Percentiles rank a stretch among this genome's conserved stretches.
Evolutionary conservation across 2,797 vertebrate species (phyloP).

Genomic region (Microctenopoma lineatum): DNA sequence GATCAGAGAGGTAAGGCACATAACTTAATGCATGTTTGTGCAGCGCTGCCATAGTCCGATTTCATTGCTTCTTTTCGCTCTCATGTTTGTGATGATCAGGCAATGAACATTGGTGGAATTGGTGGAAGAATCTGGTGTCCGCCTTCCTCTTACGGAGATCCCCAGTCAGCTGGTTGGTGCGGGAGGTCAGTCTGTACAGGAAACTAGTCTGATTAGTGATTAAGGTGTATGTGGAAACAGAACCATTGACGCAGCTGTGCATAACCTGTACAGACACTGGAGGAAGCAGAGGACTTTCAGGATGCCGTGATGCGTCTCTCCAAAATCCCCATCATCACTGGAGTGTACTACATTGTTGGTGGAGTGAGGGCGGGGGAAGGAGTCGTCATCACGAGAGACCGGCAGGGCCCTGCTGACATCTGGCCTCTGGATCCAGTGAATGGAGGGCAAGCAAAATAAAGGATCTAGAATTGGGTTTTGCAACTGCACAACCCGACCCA

Average conservation of each 20-base stretch:
- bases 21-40: neutral
- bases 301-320: conserved; percentile 87
- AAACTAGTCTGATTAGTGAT: neutral
- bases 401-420: conserved; percentile 87
- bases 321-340: conserved; percentile 88
- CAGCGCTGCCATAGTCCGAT: neutral
- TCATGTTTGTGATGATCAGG: conserved; percentile 70
- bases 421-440: conserved; percentile 89
- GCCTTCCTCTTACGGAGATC: conserved; percentile 84
- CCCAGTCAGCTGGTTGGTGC: conserved; percentile 92
- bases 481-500: neutral
- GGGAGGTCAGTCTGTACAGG: conserved; percentile 85
- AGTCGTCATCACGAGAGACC: conserved; percentile 90
- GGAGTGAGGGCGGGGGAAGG: conserved; percentile 86
- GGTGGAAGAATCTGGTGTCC: conserved; percentile 92
- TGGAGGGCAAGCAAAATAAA: conserved; percentile 83
- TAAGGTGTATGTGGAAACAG: conserved; percentile 8
- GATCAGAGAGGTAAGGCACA: conserved; percentile 83
- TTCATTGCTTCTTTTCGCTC: neutral
- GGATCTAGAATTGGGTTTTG: neutral
- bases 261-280: conserved; percentile 83
- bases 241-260: neutral
- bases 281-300: conserved; percentile 85
- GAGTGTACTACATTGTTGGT: conserved; percentile 93
- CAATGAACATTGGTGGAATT: conserved; percentile 89